Evolutionary conservation across 2,113 vertebrate genomes (phyloP).

Genomic region (Neogobius melanostomus): DNA sequence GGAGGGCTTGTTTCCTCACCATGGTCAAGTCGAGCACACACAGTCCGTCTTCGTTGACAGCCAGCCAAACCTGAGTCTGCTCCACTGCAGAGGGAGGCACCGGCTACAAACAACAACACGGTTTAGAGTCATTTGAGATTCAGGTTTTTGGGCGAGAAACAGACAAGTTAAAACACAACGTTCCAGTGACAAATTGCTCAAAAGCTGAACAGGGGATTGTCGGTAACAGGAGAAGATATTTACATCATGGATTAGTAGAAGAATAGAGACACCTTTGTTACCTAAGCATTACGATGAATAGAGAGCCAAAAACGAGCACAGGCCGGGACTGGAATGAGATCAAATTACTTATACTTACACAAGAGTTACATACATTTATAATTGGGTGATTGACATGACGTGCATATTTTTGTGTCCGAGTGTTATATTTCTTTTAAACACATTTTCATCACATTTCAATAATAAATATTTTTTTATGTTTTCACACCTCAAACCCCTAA

Average conservation of each 20-base stretch:
- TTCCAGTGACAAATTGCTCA: too few species aligned
- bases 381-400: too few species aligned
- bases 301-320: too few species aligned
- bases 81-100: conserved; percentile 77
- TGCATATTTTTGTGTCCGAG: too few species aligned
- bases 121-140: not conserved
- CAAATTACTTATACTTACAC: too few species aligned
- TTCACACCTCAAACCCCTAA: too few species aligned
- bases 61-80: conserved; percentile 83
- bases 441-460: too few species aligned
- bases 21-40: conserved; percentile 85
- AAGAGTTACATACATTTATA: too few species aligned
- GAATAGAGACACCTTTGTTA: too few species aligned
- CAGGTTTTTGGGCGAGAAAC: not conserved
- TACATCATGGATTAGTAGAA: not conserved
- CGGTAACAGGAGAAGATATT: not conserved
- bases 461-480: too few species aligned
- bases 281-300: not conserved
- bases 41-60: conserved; percentile 87
- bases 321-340: too few species aligned
- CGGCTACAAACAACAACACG: conserved; percentile 67
- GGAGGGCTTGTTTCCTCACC: conserved; percentile 66
- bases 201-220: not conserved
- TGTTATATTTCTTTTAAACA: too few species aligned
- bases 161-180: not conserved